Percentiles rank a stretch among this genome's conserved stretches.
Conservation (phyloP, 2,113 vertebrate species). For the Peucedramus taeniatus region DNA sequence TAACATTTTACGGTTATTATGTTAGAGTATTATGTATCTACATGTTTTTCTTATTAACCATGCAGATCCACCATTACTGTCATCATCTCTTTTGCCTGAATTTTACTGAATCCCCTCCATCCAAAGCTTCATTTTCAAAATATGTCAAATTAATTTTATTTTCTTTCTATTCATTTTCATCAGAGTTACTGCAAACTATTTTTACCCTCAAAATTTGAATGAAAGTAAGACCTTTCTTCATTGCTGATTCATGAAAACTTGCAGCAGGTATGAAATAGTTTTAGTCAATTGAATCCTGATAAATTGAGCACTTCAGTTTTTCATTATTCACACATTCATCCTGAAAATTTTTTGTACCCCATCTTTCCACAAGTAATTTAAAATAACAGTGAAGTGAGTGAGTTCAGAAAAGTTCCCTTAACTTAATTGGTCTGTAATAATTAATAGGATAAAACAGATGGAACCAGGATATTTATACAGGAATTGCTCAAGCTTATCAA, state of each 20-base stretch:
- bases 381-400: neutral
- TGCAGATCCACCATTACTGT: neutral
- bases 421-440: neutral
- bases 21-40: neutral
- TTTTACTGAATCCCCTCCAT: neutral
- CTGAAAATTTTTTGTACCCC: neutral
- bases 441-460: neutral
- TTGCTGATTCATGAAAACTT: neutral
- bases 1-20: neutral
- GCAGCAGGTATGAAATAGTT: neutral
- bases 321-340: neutral
- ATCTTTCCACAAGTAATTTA: neutral
- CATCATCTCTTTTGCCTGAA: neutral
- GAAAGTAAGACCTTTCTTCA: neutral
- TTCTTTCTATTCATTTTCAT: neutral
- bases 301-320: neutral
- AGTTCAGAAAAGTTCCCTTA: neutral
- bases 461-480: neutral
- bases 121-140: neutral
- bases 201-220: neutral
- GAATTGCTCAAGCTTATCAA: neutral
- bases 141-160: neutral
- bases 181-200: neutral
- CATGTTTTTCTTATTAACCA: neutral
- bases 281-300: neutral